Conservation (phyloP, 2,797 vertebrate genomes). For the Pygocentrus nattereri region DNA sequence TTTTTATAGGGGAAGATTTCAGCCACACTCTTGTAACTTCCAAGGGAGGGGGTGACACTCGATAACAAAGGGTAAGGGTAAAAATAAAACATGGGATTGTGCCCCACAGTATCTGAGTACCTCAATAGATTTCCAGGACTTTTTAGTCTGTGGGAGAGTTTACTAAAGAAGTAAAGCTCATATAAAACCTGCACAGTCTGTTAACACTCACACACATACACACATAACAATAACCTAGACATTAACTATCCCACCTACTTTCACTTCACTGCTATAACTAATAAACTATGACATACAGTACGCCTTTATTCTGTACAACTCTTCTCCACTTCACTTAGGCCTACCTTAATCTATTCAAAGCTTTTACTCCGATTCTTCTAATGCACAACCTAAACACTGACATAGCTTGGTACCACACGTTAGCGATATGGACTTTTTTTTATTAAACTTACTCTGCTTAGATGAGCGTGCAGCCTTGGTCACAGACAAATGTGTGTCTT, state of each 20-base stretch:
- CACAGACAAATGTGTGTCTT: background rate
- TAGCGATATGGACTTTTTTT: background rate
- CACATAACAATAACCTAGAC: too few relatives aligned
- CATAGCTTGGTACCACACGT: background rate
- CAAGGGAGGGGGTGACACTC: too few relatives aligned
- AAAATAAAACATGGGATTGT: too few relatives aligned
- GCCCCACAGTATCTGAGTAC: too few relatives aligned
- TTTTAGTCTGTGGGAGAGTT: too few relatives aligned
- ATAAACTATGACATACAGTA: background rate
- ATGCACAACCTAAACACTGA: background rate
- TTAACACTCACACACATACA: too few relatives aligned
- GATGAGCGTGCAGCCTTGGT: background rate
- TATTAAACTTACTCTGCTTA: background rate
- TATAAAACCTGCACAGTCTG: too few relatives aligned
- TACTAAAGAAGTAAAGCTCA: too few relatives aligned
- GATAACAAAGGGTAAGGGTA: too few relatives aligned
- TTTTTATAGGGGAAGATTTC: too few relatives aligned
- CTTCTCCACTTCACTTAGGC: background rate
- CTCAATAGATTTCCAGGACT: too few relatives aligned
- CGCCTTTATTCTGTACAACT: background rate
- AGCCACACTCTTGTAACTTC: too few relatives aligned
- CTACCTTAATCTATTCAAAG: background rate
- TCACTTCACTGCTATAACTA: background rate
- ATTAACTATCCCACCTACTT: background rate
- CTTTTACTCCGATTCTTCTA: background rate